Base-by-base conservation (phyloP, 2,888 invertebrate genomes). In the Camponotus fellah region DNA sequence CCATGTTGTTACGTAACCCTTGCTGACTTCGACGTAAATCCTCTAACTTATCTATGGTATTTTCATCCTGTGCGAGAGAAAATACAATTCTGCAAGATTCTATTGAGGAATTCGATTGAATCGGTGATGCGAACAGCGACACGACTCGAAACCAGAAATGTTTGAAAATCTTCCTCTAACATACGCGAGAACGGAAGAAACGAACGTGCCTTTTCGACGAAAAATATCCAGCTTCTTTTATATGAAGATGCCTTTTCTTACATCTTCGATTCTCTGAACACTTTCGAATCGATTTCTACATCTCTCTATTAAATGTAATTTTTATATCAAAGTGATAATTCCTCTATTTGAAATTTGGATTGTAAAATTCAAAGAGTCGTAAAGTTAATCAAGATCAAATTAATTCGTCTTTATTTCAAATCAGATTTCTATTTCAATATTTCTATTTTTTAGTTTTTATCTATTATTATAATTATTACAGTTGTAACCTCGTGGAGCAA, bases 51-150 rank as follows among this genome's bases (percentile, higher is more conserved):
- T 68, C 66, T 43, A 56, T 6, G 32, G 5, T 21, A 77, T 43
- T 77, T 26, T 77, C 43, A 58, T 43, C n/a, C 68, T n/a, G 10
- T 58, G 56, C 56, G 32, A 76, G 66, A 76, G 65, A 77, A 77
- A 77, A 77, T 77, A 77, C 77, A 58, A 68, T 77, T 77, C 43
- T 40, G 0, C 66, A 32, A 77, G 34, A 0, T 77, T 58, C 56
- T 68, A 26, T 43, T 43, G n/a, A 77, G 56, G 56, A 68, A 77
- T 77, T 77, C 68, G 56, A 77, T 77, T 68, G 43, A 77, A 49
- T 32, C n/a, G 4, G 14, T 58, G 43, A 40, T 77, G 56, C 40
- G 66, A 65, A 66, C 56, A 5, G 65, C 65, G 17, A 77, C 53
- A 32, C 32, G 68, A 77, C 58, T 68, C 56, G n/a, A n/a, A 77